Evolutionary conservation across 2,113 vertebrate genomes (phyloP).

Genomic region (Lota lota): DNA sequence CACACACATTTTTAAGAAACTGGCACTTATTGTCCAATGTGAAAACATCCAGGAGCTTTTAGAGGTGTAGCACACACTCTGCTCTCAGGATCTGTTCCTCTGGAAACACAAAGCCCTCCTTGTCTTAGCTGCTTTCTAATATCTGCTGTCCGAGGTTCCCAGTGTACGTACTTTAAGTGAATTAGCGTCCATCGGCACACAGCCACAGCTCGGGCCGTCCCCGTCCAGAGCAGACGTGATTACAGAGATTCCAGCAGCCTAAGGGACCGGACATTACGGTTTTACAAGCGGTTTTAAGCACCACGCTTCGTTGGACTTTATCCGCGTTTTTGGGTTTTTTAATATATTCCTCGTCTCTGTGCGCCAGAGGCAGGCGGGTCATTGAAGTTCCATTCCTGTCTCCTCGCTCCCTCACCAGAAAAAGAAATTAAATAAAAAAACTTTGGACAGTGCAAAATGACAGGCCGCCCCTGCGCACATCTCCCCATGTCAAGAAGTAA

Average conservation of each 20-base stretch:
- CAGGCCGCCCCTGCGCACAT: constrained; percentile 66
- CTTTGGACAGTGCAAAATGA: constrained; percentile 71
- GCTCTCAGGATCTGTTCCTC: constrained; percentile 19
- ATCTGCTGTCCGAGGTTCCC: not conserved
- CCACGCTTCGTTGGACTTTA: constrained; percentile 46
- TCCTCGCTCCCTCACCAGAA: constrained; percentile 45
- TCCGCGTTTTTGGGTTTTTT: constrained; percentile 46
- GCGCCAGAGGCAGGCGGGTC: constrained; percentile 59
- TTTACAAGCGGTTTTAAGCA: constrained; percentile 57
- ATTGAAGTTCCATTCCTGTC: constrained; percentile 62
- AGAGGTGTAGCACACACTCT: constrained; percentile 41
- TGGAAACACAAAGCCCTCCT: constrained; percentile 40
- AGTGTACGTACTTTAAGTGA: constrained; percentile 20
- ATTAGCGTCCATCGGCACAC: constrained; percentile 22
- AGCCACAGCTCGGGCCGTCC: too few species aligned
- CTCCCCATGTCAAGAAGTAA: constrained; percentile 70
- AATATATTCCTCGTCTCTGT: constrained; percentile 60
- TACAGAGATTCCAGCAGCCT: constrained; percentile 32
- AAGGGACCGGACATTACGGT: constrained; percentile 52
- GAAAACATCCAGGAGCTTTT: constrained; percentile 45
- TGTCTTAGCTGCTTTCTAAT: constrained; percentile 29
- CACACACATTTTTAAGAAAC: constrained; percentile 23
- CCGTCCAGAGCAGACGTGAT: constrained; percentile 21
- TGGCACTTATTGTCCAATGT: constrained; percentile 52
- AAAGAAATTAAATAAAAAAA: constrained; percentile 7